Conservation (phyloP, 2,797 vertebrate species). For the Hirundo rustica region DNA sequence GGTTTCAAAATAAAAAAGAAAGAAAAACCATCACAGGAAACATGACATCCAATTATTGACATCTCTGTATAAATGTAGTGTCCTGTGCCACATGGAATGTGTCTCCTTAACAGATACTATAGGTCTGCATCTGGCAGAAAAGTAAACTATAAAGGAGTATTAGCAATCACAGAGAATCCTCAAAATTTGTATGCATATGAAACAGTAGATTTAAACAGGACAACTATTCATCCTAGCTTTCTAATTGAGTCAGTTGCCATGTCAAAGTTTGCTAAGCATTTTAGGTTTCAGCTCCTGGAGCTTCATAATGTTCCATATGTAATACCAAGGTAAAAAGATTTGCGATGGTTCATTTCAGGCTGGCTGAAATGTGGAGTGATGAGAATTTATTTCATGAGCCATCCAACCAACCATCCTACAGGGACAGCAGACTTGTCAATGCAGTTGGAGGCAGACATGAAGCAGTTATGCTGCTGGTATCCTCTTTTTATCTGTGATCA, state of each 20-base stretch:
- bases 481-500: neutral
- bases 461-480: neutral
- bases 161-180: neutral
- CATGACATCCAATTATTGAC: rapidly evolving
- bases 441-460: neutral
- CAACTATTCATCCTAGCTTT: neutral
- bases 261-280: neutral
- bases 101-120: neutral
- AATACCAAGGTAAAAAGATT: neutral
- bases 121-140: neutral
- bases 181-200: neutral
- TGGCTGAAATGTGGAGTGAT: neutral
- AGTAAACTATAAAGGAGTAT: neutral
- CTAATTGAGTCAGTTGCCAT: neutral
- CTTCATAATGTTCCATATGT: neutral
- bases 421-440: neutral
- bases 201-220: neutral
- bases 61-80: neutral
- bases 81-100: neutral
- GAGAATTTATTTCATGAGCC: neutral
- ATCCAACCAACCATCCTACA: neutral
- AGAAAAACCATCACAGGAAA: neutral
- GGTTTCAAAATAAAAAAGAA: neutral
- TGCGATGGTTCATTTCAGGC: neutral
- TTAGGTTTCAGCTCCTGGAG: neutral